Conservation (phyloP, 2,113 vertebrate genomes). For the Isichthys henryi region DNA sequence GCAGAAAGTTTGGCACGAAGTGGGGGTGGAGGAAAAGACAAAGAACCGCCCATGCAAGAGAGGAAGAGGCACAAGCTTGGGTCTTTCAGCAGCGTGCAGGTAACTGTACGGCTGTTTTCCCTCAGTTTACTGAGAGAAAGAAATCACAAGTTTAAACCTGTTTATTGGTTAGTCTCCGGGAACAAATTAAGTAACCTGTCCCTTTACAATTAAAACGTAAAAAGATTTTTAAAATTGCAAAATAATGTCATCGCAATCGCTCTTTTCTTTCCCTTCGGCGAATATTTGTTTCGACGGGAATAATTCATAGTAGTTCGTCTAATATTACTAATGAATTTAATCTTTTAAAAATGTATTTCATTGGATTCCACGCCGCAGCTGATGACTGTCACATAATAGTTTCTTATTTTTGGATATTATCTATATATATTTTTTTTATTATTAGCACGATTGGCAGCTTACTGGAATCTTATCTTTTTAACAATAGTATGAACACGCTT, state of each 20-base stretch:
- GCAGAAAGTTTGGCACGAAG: background rate
- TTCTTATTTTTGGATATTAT: background rate
- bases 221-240: background rate
- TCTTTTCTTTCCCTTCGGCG: background rate
- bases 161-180: background rate
- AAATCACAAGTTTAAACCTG: background rate
- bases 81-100: background rate
- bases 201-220: background rate
- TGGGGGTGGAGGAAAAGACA: background rate
- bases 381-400: background rate
- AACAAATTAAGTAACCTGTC: background rate
- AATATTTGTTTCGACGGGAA: background rate
- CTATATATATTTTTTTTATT: background rate
- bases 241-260: background rate
- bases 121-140: background rate
- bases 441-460: background rate
- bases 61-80: background rate
- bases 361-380: background rate
- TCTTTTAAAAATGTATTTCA: background rate
- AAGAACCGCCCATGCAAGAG: background rate
- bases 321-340: background rate
- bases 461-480: background rate
- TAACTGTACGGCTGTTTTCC: background rate
- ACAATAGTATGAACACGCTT: background rate
- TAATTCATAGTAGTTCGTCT: background rate